Conservation (phyloP, 1,140 invertebrate genomes). For the Lasioglossum albipes region DNA sequence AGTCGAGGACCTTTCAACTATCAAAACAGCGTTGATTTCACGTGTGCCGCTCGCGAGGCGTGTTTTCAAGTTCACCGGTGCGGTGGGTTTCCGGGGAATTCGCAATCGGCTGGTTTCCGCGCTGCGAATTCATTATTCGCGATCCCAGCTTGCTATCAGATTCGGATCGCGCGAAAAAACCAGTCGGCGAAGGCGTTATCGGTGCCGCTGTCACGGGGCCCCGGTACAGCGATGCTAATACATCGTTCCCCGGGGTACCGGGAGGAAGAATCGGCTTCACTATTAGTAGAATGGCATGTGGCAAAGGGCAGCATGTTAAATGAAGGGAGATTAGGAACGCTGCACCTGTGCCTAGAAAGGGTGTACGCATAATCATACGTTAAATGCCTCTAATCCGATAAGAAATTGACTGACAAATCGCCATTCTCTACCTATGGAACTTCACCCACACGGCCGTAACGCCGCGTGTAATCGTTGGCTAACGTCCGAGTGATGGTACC, state of each 20-base stretch:
- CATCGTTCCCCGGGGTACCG: constrained; percentile 5
- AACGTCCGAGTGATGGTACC: neutral
- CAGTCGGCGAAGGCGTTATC: constrained; percentile 33
- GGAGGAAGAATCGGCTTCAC: constrained; percentile 28
- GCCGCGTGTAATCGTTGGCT: constrained; percentile 13
- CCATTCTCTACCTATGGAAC: constrained; percentile 42
- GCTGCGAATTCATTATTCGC: constrained; percentile 6
- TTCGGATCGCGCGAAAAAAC: constrained; percentile 32
- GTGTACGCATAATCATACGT: constrained; percentile 58
- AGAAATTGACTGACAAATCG: constrained; percentile 72
- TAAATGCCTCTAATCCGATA: constrained; percentile 67
- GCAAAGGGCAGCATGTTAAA: constrained; percentile 49
- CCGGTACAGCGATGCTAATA: constrained; percentile 47
- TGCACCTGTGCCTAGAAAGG: constrained; percentile 48
- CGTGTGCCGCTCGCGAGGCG: neutral
- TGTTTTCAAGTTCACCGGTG: neutral
- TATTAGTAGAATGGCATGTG: constrained; percentile 51
- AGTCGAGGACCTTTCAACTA: too few species aligned
- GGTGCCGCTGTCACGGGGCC: constrained; percentile 27
- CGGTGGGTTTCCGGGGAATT: neutral
- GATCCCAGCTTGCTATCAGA: neutral
- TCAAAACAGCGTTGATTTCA: too few species aligned
- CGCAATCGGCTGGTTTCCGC: neutral
- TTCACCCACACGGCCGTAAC: constrained; percentile 22
- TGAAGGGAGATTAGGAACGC: constrained; percentile 50